Evolutionary conservation across 2,113 vertebrate genomes (phyloP).

Genomic region (Ceyx cyanopectus): DNA sequence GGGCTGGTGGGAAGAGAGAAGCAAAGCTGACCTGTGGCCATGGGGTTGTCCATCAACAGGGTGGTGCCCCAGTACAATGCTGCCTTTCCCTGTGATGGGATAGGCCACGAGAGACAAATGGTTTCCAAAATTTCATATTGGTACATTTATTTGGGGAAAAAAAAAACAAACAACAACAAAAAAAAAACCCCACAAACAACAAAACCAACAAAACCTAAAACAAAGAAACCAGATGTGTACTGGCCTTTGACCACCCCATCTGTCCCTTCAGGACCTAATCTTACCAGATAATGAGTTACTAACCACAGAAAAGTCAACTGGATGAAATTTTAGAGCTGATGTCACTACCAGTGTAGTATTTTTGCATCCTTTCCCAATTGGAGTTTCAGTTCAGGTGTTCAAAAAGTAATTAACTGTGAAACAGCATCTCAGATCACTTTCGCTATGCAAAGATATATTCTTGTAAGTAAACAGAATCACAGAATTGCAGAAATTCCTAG

Average conservation of each 20-base stretch:
- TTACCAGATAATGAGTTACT: background rate
- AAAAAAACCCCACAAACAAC: too few relatives aligned
- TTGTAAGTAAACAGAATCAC: background rate
- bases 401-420: background rate
- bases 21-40: too few relatives aligned
- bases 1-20: too few relatives aligned
- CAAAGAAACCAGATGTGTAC: background rate
- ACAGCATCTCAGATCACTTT: background rate
- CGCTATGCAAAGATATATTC: background rate
- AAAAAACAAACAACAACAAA: background rate
- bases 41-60: too few relatives aligned
- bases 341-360: background rate
- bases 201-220: too few relatives aligned
- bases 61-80: too few relatives aligned
- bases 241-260: background rate
- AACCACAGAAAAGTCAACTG: background rate
- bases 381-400: background rate
- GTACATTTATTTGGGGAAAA: background rate
- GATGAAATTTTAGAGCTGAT: background rate
- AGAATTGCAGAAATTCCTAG: background rate
- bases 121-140: constrained; percentile 3
- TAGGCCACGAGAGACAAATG: too few relatives aligned
- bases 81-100: too few relatives aligned
- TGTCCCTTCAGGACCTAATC: background rate
- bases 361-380: background rate